Evolutionary conservation across 2,797 vertebrate genomes (phyloP).

Genomic region (Triplophysa yarkandensis): DNA sequence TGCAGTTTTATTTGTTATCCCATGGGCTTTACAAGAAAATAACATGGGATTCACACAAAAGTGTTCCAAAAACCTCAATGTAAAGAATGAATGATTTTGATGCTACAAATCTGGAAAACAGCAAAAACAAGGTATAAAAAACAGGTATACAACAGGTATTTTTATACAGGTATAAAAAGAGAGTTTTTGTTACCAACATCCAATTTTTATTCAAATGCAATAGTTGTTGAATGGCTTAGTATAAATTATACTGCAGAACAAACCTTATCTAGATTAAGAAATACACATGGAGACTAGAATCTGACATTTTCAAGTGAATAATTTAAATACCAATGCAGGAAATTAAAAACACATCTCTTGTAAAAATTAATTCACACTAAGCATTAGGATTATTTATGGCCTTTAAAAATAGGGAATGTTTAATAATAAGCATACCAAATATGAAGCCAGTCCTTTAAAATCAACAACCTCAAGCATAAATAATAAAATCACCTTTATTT

Average conservation of each 20-base stretch:
- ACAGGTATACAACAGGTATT: no score
- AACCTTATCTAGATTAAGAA: neutral
- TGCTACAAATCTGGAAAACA: no score
- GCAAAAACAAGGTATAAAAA: no score
- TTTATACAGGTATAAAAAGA: no score
- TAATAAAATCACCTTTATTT: neutral
- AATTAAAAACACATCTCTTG: neutral
- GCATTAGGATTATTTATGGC: neutral
- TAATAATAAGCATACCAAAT: neutral
- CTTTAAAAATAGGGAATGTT: neutral
- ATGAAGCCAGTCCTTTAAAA: conserved; percentile 8
- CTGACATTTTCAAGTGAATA: neutral
- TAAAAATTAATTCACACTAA: neutral
- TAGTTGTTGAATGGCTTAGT: neutral
- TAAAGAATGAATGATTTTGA: no score
- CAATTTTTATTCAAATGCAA: neutral
- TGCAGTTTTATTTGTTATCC: no score
- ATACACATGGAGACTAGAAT: no score
- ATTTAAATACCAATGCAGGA: neutral
- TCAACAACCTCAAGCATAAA: conserved; percentile 10
- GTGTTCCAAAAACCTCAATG: no score
- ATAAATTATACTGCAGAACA: neutral
- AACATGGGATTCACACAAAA: no score
- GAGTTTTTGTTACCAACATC: no score
- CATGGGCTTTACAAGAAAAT: no score